Evolutionary conservation across 2,888 invertebrate genomes (phyloP), one percentile per base, ranked within the genome.

Genomic region (Dioctria rufipes): DNA sequence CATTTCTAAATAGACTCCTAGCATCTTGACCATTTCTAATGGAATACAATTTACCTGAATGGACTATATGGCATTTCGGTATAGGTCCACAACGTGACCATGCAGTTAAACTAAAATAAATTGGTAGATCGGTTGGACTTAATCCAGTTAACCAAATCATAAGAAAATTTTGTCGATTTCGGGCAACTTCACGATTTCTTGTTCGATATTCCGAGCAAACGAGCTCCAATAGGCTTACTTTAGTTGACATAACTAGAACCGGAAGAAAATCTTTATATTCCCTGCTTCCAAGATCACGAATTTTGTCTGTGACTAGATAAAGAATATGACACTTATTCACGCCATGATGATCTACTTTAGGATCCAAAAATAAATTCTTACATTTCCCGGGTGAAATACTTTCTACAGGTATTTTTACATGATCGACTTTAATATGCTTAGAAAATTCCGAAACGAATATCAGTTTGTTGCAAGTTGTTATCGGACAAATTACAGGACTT

Each of bases 91-190:
- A 82, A 75, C 81, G 80, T 0, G 86, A 84, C 87, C 87, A 87
- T 3, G 87, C 83, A 3, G 86, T 84, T 8, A 88, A 5, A 61
- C 85, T 86, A 25, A 84, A 86, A 6, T 83, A 83, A 5, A 87
- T 80, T 1, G 84, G 83, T 5, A 85, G 58, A 11, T 86, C 83
- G 0, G 84, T 83, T 3, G 86, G 85, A 6, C 84, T 82, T 39
- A 87, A 80, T 51, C 87, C 86, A 1, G 86, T 86, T 39, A 88
- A 73, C 88, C 88, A 88, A 51, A 88, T 84, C 66, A 88, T 83
- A 39, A 86, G 13, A 60, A 81, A 83, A 40, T 81, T 49, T n/a
- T 81, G 77, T 5, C 42, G 60, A 40, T 42, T 58, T 9, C 9
- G 66, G 58, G 9, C 81, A 71, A 3, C 77, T 40, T 54, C 54